Percentiles rank a stretch among this genome's conserved stretches.
phyloP scores from a whole-genome alignment of 2,888 invertebrate genomes.

The Cacoxenus indagator region DNA sequence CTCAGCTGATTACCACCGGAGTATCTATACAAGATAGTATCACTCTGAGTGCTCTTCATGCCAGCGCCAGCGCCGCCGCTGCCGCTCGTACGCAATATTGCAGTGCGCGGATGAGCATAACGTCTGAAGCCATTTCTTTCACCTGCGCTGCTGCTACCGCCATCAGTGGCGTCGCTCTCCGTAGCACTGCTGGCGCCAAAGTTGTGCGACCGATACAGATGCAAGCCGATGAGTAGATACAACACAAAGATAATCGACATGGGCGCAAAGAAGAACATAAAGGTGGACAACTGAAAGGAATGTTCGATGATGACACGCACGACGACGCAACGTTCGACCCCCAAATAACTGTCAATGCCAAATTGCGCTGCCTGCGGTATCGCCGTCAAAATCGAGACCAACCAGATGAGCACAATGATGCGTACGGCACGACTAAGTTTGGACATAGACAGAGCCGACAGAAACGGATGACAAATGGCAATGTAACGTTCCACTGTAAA shows the following conservation, averaged over 20 bases:
- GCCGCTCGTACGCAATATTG: conserved; percentile 66
- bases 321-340: conserved; percentile 64
- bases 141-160: conserved; percentile 48
- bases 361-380: conserved; percentile 86
- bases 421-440: conserved; percentile 86
- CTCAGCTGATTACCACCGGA: conserved; percentile 71
- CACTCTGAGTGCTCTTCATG: conserved; percentile 54
- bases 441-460: conserved; percentile 81
- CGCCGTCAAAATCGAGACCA: conserved; percentile 80
- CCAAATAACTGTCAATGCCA: conserved; percentile 73
- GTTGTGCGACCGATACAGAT: conserved; percentile 74
- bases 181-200: conserved; percentile 46
- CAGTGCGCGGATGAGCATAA: conserved; percentile 45
- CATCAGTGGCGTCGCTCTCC: conserved; percentile 46
- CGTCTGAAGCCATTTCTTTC: conserved; percentile 30
- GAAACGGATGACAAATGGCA: conserved; percentile 77
- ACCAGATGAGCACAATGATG: conserved; percentile 83
- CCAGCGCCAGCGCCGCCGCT: conserved; percentile 26
- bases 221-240: conserved; percentile 82
- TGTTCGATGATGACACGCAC: conserved; percentile 71
- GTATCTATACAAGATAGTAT: conserved; percentile 62
- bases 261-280: conserved; percentile 88
- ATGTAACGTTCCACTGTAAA: conserved; percentile 85
- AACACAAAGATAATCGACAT: conserved; percentile 89
- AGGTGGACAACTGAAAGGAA: conserved; percentile 76